Conservation (phyloP, 1,140 invertebrate genomes). For the Melipona quadrifasciata region DNA sequence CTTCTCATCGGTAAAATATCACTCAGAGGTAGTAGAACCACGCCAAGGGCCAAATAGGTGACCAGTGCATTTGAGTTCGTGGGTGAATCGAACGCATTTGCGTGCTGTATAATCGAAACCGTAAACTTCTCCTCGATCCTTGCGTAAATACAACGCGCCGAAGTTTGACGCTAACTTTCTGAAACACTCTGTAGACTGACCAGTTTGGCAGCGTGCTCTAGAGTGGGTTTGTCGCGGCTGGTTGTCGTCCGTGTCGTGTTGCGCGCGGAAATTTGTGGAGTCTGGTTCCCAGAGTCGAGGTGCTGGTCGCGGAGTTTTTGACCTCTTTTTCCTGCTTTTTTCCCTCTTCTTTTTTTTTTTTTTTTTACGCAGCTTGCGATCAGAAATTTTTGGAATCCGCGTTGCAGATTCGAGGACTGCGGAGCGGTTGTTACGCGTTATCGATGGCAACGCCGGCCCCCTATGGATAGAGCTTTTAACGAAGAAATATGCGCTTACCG, state of each 20-base stretch:
- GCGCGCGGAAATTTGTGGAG: neutral
- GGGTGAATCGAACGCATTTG: neutral
- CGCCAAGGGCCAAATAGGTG: no score
- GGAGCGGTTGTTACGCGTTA: neutral
- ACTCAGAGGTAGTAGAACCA: no score
- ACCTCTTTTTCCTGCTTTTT: no score
- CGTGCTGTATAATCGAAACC: neutral
- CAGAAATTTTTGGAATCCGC: neutral
- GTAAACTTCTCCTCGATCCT: neutral
- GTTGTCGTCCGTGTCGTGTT: neutral
- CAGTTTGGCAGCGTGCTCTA: no score
- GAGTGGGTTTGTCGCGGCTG: neutral
- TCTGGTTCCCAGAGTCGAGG: no score
- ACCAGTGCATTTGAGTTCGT: no score
- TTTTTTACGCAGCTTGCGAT: neutral
- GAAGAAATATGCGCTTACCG: conserved; percentile 18
- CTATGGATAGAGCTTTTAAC: conserved; percentile 6
- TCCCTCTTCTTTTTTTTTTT: no score
- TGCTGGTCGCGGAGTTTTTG: no score
- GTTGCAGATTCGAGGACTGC: neutral
- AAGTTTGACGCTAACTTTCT: neutral
- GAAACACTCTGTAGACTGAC: neutral
- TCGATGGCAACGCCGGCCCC: neutral
- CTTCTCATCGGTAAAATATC: no score
- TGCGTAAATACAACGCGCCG: neutral